Base-by-base conservation (phyloP, 2,113 vertebrate species). In the Sturnus vulgaris region DNA sequence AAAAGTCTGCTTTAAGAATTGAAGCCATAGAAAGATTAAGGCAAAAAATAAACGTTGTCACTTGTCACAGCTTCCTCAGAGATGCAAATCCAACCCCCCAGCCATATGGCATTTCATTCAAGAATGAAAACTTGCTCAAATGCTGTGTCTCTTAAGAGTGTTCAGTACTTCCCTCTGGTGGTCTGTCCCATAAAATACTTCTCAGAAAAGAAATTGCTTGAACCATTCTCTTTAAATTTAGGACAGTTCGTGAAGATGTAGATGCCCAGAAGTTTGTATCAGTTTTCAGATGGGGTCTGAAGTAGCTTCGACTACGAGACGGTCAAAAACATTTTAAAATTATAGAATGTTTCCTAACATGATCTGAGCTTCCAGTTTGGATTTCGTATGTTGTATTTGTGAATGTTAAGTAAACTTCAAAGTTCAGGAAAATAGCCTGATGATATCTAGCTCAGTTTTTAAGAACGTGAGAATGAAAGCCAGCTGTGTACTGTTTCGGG, bases 111-210 rank as follows among this genome's bases (percentile, higher is more conserved):
- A 64, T 79, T 87, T 84, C 81, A 83, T 82, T 82, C 40, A 87
- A 75, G 81, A 92, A 60, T 87, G 65, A 96, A 92, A 92, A 87
- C 44, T 82, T 91, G 65, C 77, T 86, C 84, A 82, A 84, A 82
- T 71, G 10, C 3, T 42, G 20, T 30, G 20, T 30, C 61, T 75
- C 17, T 42, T 39, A 84, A 31, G 22, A 50, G 21, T 75, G 64
- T 78, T 86, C 57, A 71, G 87, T 86, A 59, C 39, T 81, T 87
- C 84, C 84, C 60, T 94, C 77, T 95, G 70, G 65, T 95, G 90
- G 81, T 22, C 33, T 71, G 42, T 75, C 27, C 60, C 35, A 64
- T 47, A 55, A 81, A 77, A 84, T 49, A 53, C 40, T 56, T 76
- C 47, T 76, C 11, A 40, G 11, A 78, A 40, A 89, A 78, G 10